phyloP scores from a whole-genome alignment of 2,113 vertebrate genomes.

The Eptesicus fuscus region DNA sequence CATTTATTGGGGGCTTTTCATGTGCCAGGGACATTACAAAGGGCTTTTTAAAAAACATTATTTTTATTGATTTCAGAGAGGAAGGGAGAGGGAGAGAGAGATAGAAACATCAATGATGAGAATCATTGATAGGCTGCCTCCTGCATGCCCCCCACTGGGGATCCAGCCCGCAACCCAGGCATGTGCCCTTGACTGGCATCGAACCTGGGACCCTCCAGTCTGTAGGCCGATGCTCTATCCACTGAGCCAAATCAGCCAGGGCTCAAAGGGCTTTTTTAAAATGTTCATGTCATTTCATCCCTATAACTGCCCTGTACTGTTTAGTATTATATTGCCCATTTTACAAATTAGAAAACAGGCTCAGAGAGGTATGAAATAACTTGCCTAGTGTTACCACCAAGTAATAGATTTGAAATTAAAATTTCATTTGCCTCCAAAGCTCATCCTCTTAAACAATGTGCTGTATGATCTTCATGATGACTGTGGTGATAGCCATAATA shows the following conservation, averaged over 20 bases:
- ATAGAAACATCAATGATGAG: too few relatives aligned
- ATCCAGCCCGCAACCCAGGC: too few relatives aligned
- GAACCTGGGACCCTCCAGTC: too few relatives aligned
- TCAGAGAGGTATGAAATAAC: background rate
- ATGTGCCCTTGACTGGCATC: too few relatives aligned
- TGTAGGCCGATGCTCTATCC: too few relatives aligned
- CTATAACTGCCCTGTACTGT: background rate
- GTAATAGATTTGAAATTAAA: conserved; percentile 27
- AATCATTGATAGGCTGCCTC: too few relatives aligned
- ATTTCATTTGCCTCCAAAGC: background rate
- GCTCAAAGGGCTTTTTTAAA: background rate
- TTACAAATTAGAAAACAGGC: background rate
- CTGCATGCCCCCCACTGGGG: too few relatives aligned
- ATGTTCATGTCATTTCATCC: background rate
- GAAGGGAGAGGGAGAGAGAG: too few relatives aligned
- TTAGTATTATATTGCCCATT: background rate
- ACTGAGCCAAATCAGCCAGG: too few relatives aligned
- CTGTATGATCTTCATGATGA: background rate
- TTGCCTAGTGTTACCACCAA: background rate
- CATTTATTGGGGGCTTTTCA: background rate
- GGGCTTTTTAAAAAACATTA: background rate
- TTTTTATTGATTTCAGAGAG: too few relatives aligned
- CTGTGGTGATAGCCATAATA: background rate
- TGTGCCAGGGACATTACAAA: background rate
- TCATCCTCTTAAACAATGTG: background rate